These are phyloP conservation scores for Sipunculus nudus DNA, from an alignment of 2,888 invertebrate genomes.

Conservation along the genomic window DNA sequence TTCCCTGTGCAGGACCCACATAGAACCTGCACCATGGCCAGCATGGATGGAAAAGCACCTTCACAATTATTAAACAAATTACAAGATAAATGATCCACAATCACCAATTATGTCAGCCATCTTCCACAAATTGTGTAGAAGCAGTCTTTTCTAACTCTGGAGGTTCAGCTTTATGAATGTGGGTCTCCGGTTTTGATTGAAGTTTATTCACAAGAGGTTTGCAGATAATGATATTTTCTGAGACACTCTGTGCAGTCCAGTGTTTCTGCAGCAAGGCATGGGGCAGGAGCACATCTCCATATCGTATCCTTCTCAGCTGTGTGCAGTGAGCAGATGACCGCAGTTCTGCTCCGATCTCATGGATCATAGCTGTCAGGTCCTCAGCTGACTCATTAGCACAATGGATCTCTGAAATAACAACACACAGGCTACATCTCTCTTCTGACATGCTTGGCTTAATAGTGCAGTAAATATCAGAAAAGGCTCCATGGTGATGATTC, in stretches of 20 bases:
- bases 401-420: conserved; percentile 77
- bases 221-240: conserved; percentile 50
- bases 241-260: conserved; percentile 65
- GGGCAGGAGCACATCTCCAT: conserved; percentile 81
- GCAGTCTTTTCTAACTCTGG: no score
- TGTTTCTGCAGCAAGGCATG: conserved; percentile 83
- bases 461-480: no score
- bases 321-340: conserved; percentile 84
- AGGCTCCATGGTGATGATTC: not conserved
- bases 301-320: conserved; percentile 81
- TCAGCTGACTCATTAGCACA: conserved; percentile 84
- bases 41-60: no score
- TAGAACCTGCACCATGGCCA: no score
- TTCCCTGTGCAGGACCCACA: no score
- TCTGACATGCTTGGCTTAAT: no score
- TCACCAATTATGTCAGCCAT: no score
- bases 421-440: conserved; percentile 4
- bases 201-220: conserved; percentile 30
- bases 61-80: no score
- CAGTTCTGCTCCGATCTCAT: conserved; percentile 83
- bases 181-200: conserved; percentile 32
- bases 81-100: no score
- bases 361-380: conserved; percentile 77
- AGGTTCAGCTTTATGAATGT: no score
- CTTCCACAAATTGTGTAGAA: no score